Evolutionary conservation across 2,797 vertebrate species (phyloP), one percentile per base, ranked within the genome.

Genomic region (Chromobotia macracanthus): DNA sequence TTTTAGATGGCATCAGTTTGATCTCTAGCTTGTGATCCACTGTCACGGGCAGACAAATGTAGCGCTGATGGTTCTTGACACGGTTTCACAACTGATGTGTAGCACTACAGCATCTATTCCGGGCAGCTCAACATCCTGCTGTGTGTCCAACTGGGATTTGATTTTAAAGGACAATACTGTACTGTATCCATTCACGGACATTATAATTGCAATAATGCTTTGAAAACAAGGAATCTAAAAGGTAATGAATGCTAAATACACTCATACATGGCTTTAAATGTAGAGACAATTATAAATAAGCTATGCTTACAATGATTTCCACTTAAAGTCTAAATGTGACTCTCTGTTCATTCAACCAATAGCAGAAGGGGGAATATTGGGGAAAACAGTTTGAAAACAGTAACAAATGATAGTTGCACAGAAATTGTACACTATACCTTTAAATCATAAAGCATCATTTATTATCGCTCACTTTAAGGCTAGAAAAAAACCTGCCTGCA

Each of bases 1-100:
- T 25, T 55, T 35, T 1, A 50, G 55, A 77, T 69, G 64, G 64
- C 50, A 58, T 48, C 10, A n/a, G 44, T 77, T 69, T 68, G 64
- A 68, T 46, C 25, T 7, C 58, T 53, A 72, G 58, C 67, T 71
- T 51, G 58, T 61, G 58, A 61, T 61, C 15, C 23, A 7, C 25
- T 31, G 25, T 61, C 23, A 31, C 58, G 31, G 15, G 5, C 35
- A 56, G 63, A 55, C 48, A 66, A 66, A 66, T 44, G 19, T 15
- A 28, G 31, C 0, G 0, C 10, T 25, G 19, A 56, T 53, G 51
- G 35, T 75, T 55, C 64, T 41, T 55, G 61, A 55, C 61, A 75
- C 0, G 2, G n/a, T 75, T 75, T 75, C 63, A 55, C 23, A 61
- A 31, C 10, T 66, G 31, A 75, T 66, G 35, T 44, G 48, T 15